Evolutionary conservation across 1,140 invertebrate genomes (phyloP).

Genomic region (Helicoverpa zea): DNA sequence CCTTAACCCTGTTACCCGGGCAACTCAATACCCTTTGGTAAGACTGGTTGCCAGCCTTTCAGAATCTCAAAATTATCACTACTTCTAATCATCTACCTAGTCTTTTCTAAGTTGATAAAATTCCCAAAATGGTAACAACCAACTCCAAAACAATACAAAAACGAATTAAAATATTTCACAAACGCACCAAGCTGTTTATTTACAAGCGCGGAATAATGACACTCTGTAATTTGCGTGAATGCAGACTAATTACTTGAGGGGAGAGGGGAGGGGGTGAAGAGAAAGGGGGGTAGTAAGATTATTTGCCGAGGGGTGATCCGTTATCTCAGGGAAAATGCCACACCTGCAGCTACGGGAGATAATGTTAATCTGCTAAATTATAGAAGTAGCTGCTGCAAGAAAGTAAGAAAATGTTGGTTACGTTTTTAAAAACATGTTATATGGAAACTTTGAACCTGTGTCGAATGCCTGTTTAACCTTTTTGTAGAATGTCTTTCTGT

Average conservation of each 20-base stretch:
- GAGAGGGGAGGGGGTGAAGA: background rate
- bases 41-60: too few species aligned
- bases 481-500: too few species aligned
- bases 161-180: background rate
- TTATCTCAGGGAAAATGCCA: background rate
- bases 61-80: background rate
- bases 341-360: background rate
- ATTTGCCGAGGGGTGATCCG: conserved; percentile 1
- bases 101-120: too few species aligned
- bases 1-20: too few species aligned
- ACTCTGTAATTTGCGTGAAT: background rate
- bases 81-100: too few species aligned
- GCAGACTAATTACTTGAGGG: conserved; percentile 4
- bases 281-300: conserved; percentile 6
- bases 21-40: too few species aligned
- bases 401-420: too few species aligned
- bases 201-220: background rate
- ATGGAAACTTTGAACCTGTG: too few species aligned
- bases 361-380: background rate
- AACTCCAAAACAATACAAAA: too few species aligned
- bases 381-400: background rate
- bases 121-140: too few species aligned
- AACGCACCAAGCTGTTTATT: background rate
- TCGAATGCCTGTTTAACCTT: too few species aligned
- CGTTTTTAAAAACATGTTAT: too few species aligned